Conservation (phyloP, 92 coral and sea anemone species). For the Actinostola sp. region DNA sequence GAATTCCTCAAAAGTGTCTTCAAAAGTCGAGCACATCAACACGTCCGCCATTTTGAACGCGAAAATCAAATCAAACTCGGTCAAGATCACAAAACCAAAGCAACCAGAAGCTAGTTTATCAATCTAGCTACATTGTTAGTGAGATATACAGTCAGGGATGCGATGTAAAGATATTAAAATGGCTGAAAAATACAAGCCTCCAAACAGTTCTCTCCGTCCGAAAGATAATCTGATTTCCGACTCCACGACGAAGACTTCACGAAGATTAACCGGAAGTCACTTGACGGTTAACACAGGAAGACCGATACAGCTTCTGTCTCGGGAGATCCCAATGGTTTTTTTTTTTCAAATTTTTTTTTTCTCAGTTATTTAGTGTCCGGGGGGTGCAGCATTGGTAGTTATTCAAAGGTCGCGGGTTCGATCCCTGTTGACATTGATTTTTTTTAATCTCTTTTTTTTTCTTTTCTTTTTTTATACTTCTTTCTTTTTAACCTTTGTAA, state of each 20-base stretch:
- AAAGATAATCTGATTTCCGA: background rate
- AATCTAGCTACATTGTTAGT: background rate
- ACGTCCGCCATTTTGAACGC: constrained; percentile 61
- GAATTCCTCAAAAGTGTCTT: constrained; percentile 62
- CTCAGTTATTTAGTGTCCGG: too few species aligned
- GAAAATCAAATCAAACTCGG: background rate
- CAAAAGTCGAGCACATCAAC: constrained; percentile 62
- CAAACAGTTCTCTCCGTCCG: background rate
- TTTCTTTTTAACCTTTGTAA: too few species aligned
- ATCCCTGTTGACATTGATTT: too few species aligned
- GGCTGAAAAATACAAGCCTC: background rate
- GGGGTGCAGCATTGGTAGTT: too few species aligned
- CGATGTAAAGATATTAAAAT: too few species aligned
- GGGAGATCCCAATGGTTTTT: background rate
- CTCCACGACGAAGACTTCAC: background rate
- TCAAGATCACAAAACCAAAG: too few species aligned
- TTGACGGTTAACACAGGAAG: background rate
- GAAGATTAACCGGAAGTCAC: background rate
- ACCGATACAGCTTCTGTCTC: background rate
- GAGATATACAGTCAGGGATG: background rate
- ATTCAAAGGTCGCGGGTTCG: too few species aligned
- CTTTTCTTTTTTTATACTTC: too few species aligned
- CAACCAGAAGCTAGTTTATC: background rate
- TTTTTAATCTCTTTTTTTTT: too few species aligned
- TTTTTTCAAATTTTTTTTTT: too few species aligned